Percentiles rank a stretch among this genome's conserved stretches.
Evolutionary conservation across 2,888 invertebrate species (phyloP).

Genomic region (Drosophila monieri): DNA sequence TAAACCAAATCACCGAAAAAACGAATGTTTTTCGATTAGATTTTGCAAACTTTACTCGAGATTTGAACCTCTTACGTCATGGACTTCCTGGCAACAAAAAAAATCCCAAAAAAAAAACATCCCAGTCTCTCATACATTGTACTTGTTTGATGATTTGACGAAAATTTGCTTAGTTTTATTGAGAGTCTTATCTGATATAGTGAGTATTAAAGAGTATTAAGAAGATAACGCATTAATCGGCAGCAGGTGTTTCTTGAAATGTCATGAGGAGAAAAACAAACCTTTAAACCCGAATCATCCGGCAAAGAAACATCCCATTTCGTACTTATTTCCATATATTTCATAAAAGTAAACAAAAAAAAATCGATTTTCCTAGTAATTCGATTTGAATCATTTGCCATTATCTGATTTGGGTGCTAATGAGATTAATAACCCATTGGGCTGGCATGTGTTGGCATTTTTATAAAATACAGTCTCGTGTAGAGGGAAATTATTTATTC

Average conservation of each 20-base stretch:
- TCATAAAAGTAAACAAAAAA: not conserved
- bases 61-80: not conserved
- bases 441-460: not conserved
- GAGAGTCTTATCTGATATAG: slow-evolving; percentile 11
- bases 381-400: not conserved
- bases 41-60: slow-evolving; percentile 3
- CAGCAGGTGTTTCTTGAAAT: not conserved
- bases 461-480: slow-evolving; percentile 1
- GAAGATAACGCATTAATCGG: slow-evolving; percentile 12
- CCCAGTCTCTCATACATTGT: not conserved
- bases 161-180: slow-evolving; percentile 1
- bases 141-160: slow-evolving; percentile 3
- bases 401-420: not conserved
- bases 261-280: too few species aligned
- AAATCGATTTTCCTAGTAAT: slow-evolving; percentile 1
- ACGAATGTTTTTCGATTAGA: slow-evolving; percentile 5
- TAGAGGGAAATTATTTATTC: not conserved
- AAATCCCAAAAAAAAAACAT: not conserved
- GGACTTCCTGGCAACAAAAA: not conserved
- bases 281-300: too few species aligned
- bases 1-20: slow-evolving; percentile 4
- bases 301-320: too few species aligned
- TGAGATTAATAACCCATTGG: slow-evolving; percentile 3
- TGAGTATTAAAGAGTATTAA: not conserved
- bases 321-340: too few species aligned